These are phyloP conservation scores for Gallinago stenura DNA, from an alignment of 2,797 vertebrate genomes.

Conservation along the genomic window DNA sequence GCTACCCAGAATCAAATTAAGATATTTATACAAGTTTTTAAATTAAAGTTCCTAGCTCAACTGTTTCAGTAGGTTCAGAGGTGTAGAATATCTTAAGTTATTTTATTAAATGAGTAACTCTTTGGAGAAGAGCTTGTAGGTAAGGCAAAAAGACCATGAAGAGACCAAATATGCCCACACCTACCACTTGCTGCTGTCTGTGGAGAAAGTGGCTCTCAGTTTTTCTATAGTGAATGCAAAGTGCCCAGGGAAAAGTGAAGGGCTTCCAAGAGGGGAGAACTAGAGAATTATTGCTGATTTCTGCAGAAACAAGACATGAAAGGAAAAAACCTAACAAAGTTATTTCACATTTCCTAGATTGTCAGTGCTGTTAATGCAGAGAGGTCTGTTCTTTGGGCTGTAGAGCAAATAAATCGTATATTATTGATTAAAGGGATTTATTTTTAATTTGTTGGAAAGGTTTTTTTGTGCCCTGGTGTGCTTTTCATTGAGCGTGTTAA, in stretches of 20 bases:
- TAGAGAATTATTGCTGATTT: background rate
- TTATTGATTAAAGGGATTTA: slow-evolving; percentile 31
- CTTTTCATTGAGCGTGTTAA: background rate
- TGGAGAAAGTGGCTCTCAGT: background rate
- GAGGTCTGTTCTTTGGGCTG: background rate
- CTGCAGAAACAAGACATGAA: background rate
- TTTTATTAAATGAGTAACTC: background rate
- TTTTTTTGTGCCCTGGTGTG: background rate
- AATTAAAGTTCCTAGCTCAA: background rate
- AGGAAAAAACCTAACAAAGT: background rate
- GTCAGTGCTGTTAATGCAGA: background rate
- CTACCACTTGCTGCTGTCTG: background rate
- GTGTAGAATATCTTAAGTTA: background rate
- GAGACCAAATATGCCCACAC: background rate
- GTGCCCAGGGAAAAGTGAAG: background rate
- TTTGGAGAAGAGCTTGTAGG: background rate
- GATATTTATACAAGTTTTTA: background rate
- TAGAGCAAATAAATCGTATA: background rate
- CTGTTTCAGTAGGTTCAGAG: background rate
- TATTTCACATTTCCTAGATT: background rate
- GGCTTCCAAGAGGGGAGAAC: background rate
- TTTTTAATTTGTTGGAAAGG: slow-evolving; percentile 7
- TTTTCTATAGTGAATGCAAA: background rate
- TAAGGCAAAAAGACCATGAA: background rate
- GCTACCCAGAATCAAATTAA: background rate